Conservation (phyloP, 2,797 vertebrate species). For the Sebastes trivittatus region DNA sequence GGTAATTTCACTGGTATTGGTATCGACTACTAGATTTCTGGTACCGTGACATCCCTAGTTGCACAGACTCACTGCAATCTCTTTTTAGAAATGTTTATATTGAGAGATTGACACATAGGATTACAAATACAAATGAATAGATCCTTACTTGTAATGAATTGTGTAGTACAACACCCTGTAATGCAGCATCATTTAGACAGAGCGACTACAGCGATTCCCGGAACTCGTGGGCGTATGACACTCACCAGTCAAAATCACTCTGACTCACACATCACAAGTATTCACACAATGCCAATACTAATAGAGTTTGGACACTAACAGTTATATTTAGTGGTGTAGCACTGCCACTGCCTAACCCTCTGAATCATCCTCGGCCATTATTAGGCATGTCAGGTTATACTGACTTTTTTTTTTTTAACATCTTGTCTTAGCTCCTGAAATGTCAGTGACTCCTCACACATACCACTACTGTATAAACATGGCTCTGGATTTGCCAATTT, state of each 20-base stretch:
- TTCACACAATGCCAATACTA: conserved; percentile 40
- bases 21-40: too few species aligned
- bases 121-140: neutral
- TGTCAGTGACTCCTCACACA: neutral
- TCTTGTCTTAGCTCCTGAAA: conserved; percentile 3
- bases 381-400: conserved; percentile 6
- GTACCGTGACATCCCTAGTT: too few species aligned
- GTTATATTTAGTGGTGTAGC: conserved; percentile 51
- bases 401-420: neutral
- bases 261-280: conserved; percentile 65
- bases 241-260: conserved; percentile 58
- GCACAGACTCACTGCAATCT: neutral
- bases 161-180: conserved; percentile 8
- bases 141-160: neutral
- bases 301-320: conserved; percentile 38
- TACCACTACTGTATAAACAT: neutral
- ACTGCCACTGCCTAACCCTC: neutral
- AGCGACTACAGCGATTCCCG: conserved; percentile 26
- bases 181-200: conserved; percentile 40
- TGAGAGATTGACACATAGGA: neutral
- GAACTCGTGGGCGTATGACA: conserved; percentile 57
- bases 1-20: too few species aligned
- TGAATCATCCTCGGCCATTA: conserved; percentile 35
- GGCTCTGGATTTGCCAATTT: neutral
- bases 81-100: neutral